Percentiles rank a stretch among this genome's conserved stretches.
These are phyloP conservation scores for Maconellicoccus hirsutus DNA, from an alignment of 1,140 invertebrate genomes.

Conservation along the genomic window DNA sequence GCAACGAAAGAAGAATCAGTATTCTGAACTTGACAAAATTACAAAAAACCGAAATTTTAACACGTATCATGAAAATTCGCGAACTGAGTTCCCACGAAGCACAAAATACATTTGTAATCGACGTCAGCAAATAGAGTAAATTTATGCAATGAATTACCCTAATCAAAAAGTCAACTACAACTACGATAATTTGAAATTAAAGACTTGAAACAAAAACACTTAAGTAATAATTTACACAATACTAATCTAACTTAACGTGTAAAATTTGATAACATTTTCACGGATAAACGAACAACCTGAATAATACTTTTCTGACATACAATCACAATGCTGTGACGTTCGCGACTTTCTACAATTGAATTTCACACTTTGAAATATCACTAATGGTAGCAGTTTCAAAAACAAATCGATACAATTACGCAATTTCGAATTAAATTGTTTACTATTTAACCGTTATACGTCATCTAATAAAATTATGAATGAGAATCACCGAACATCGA, in stretches of 20 bases:
- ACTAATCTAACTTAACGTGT: not conserved
- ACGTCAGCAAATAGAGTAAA: too few species aligned
- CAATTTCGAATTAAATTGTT: not conserved
- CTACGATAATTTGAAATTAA: not conserved
- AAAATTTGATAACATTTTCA: not conserved
- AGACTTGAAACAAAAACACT: not conserved
- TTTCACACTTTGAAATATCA: not conserved
- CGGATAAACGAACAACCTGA: not conserved
- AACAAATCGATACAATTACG: not conserved
- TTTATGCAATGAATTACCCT: too few species aligned
- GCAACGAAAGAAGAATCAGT: too few species aligned
- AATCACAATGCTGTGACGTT: not conserved
- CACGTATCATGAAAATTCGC: too few species aligned
- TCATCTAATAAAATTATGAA: not conserved
- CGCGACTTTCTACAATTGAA: not conserved
- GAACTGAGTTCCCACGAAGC: too few species aligned
- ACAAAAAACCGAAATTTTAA: too few species aligned
- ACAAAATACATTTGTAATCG: too few species aligned
- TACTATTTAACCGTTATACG: not conserved
- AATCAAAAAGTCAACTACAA: not conserved
- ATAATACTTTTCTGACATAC: not conserved
- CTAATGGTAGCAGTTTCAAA: not conserved
- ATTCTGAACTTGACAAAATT: too few species aligned
- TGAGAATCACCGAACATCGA: not conserved
- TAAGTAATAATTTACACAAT: not conserved